Conservation (phyloP, 2,113 vertebrate species). For the Penelope pileata region DNA sequence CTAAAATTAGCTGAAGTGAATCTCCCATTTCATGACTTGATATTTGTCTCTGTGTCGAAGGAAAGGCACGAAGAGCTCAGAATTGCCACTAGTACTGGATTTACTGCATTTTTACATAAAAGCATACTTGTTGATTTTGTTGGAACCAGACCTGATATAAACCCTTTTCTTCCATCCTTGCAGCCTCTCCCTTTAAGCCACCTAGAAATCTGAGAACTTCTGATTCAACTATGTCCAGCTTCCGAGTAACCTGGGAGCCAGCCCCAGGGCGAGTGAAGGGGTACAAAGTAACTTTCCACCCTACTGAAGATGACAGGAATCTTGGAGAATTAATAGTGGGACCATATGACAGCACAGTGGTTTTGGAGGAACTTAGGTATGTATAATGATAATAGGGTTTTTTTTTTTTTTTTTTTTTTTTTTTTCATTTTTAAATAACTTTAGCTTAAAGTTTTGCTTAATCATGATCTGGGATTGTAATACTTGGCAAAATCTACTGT, state of each 20-base stretch:
- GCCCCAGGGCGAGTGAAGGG: slow-evolving; percentile 89
- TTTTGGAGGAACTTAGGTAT: slow-evolving; percentile 95
- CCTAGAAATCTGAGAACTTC: slow-evolving; percentile 95
- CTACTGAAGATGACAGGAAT: slow-evolving; percentile 79
- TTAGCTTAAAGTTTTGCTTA: not conserved
- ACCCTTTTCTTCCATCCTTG: slow-evolving; percentile 27
- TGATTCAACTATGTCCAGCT: slow-evolving; percentile 91
- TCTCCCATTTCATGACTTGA: not conserved
- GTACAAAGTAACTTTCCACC: slow-evolving; percentile 94
- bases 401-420: too few species aligned
- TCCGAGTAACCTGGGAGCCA: slow-evolving; percentile 93
- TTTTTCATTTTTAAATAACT: not conserved
- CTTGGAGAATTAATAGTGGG: slow-evolving; percentile 89
- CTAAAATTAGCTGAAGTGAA: not conserved
- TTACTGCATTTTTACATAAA: not conserved
- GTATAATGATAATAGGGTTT: not conserved
- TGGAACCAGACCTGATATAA: not conserved
- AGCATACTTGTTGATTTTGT: not conserved
- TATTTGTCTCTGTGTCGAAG: not conserved
- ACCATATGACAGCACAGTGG: slow-evolving; percentile 93
- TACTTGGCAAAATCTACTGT: not conserved
- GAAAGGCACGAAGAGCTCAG: not conserved
- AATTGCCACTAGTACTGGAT: not conserved
- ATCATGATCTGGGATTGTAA: not conserved
- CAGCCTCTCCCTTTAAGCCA: slow-evolving; percentile 91